A percentile compares a stretch with the other conserved stretches of the same genome.
These are phyloP conservation scores for Falcaria lacertinaria DNA, from an alignment of 2,888 invertebrate species.

Conservation along the genomic window DNA sequence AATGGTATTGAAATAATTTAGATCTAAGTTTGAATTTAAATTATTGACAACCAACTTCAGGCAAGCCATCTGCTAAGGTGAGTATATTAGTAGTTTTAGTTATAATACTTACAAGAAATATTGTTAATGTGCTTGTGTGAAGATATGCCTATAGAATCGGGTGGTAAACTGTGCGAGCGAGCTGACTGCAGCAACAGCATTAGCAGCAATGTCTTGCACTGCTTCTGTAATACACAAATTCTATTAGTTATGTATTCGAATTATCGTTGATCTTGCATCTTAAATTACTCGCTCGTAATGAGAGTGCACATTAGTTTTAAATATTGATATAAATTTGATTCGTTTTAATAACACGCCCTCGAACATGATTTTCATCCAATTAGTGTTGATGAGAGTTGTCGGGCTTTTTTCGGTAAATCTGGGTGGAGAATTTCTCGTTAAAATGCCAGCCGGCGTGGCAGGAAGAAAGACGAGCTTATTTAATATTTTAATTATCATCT, in stretches of 20 bases:
- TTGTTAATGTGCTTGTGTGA: constrained; percentile 30
- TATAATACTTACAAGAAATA: constrained; percentile 30
- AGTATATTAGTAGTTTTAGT: background rate
- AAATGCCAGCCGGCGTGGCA: constrained; percentile 54
- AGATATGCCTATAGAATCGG: constrained; percentile 14
- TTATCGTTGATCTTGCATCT: no score
- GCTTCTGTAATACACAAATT: constrained; percentile 31
- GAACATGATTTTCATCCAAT: constrained; percentile 48
- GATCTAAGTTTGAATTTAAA: background rate
- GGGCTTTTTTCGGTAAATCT: constrained; percentile 44
- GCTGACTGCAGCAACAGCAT: constrained; percentile 15
- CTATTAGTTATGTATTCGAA: no score
- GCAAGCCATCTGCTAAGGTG: no score
- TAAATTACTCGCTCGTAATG: no score
- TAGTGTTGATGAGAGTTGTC: constrained; percentile 41
- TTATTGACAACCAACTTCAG: no score
- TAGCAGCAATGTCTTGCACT: constrained; percentile 10
- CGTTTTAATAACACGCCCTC: constrained; percentile 10
- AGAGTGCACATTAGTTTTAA: background rate
- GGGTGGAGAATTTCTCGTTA: constrained; percentile 58
- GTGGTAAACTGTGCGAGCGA: constrained; percentile 7
- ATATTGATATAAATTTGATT: background rate
- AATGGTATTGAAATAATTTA: constrained; percentile 10
- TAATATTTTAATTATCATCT: constrained; percentile 60
- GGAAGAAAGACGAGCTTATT: constrained; percentile 59